Evolutionary conservation across 2,113 vertebrate species (phyloP).

Genomic region (Chloropsis cyanopogon): DNA sequence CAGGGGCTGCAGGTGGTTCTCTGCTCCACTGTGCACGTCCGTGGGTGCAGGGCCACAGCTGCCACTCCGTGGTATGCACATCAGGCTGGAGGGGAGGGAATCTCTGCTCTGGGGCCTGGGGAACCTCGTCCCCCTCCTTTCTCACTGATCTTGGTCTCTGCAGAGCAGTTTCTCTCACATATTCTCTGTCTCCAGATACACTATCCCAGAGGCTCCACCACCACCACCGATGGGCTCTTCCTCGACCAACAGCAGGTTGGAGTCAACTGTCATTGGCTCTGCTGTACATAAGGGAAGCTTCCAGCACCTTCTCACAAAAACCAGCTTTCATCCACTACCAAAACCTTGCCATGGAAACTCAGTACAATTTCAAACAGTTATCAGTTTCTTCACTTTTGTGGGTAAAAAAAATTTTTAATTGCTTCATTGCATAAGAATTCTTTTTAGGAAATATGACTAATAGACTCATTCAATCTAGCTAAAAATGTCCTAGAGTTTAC

Average conservation of each 20-base stretch:
- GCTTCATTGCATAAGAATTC: neutral
- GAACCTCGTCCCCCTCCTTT: rapidly evolving
- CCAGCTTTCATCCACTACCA: neutral
- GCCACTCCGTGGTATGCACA: rapidly evolving
- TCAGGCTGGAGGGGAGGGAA: rapidly evolving
- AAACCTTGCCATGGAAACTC: neutral
- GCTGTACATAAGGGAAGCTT: neutral
- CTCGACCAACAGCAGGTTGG: neutral
- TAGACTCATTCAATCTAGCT: neutral
- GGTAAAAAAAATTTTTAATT: neutral
- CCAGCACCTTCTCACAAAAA: neutral
- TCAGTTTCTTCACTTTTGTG: neutral
- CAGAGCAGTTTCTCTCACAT: neutral
- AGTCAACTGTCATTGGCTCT: neutral
- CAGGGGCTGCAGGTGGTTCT: neutral
- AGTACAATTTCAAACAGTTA: neutral
- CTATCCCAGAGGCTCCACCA: neutral
- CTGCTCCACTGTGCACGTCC: rapidly evolving
- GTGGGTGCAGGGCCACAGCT: neutral
- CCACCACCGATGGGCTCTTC: neutral
- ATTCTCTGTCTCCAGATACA: neutral
- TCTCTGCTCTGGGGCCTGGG: neutral
- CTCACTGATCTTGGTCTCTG: neutral
- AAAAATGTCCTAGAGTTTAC: neutral
- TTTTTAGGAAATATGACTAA: neutral